Evolutionary conservation across 1,140 invertebrate species (phyloP).

Genomic region (Episyrphus balteatus): DNA sequence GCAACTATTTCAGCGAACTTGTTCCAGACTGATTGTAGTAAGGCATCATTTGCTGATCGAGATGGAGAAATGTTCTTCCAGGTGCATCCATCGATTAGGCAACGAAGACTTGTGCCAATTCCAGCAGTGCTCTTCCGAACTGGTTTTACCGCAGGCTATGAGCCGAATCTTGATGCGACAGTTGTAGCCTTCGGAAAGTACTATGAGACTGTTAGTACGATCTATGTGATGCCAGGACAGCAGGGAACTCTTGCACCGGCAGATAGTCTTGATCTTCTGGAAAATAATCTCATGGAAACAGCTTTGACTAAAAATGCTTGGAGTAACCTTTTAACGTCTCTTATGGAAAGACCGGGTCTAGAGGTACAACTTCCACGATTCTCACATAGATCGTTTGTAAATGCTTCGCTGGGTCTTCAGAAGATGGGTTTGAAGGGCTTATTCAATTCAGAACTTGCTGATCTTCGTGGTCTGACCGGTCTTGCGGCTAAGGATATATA

Average conservation of each 20-base stretch:
- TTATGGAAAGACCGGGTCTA: constrained; percentile 58
- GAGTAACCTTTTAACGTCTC: constrained; percentile 57
- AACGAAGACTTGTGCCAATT: constrained; percentile 65
- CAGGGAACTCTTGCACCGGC: constrained; percentile 61
- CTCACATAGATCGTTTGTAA: constrained; percentile 67
- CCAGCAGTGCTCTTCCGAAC: constrained; percentile 65
- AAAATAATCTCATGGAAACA: constrained; percentile 52
- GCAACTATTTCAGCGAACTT: constrained; percentile 69
- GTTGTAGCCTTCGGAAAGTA: constrained; percentile 59
- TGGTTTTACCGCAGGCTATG: constrained; percentile 69
- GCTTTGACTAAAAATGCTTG: constrained; percentile 57
- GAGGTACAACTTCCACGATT: constrained; percentile 74
- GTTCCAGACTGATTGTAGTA: constrained; percentile 65
- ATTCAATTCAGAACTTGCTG: constrained; percentile 58
- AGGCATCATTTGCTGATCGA: constrained; percentile 54
- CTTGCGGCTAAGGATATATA: constrained; percentile 57
- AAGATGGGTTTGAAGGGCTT: constrained; percentile 69
- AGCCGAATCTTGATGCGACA: constrained; percentile 68
- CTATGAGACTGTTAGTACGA: constrained; percentile 59
- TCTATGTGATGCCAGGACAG: constrained; percentile 69
- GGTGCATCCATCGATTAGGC: constrained; percentile 61
- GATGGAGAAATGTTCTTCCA: constrained; percentile 79
- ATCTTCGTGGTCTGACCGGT: constrained; percentile 68
- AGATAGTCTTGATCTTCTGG: constrained; percentile 60
- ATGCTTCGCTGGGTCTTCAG: constrained; percentile 60